Evolutionary conservation across 2,113 vertebrate species (phyloP).

Genomic region (Cisticola juncidis): DNA sequence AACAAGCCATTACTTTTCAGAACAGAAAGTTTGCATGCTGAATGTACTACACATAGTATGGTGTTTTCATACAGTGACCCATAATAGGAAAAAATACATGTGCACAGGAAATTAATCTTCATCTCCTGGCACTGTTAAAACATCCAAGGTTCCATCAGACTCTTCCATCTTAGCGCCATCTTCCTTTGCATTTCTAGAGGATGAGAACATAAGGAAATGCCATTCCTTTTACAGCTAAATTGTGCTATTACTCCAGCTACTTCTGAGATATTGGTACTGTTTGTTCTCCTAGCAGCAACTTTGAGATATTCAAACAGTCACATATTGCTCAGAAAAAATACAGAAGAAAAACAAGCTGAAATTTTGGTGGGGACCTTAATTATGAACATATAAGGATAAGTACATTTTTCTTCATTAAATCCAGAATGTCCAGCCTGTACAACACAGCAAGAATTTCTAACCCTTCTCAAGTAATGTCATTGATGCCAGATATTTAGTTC

Average conservation of each 20-base stretch:
- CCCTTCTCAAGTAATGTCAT: background rate
- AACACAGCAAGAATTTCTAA: constrained; percentile 10
- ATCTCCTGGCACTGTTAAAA: constrained; percentile 5
- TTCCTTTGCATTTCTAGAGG: constrained; percentile 3
- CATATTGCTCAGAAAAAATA: constrained; percentile 13
- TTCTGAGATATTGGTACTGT: constrained; percentile 26
- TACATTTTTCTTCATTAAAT: background rate
- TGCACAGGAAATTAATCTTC: background rate
- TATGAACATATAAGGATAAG: background rate
- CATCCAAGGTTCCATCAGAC: background rate
- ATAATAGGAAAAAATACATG: background rate
- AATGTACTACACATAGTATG: background rate
- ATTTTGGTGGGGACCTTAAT: background rate
- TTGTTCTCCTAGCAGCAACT: constrained; percentile 34
- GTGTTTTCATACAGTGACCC: background rate
- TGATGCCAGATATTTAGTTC: constrained; percentile 34
- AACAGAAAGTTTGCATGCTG: background rate
- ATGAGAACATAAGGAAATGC: constrained; percentile 44
- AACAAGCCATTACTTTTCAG: background rate
- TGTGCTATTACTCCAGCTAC: background rate
- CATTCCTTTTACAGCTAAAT: constrained; percentile 58
- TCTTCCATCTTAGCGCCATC: background rate
- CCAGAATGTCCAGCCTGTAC: background rate
- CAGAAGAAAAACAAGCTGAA: constrained; percentile 6
- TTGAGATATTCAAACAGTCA: background rate